Base-by-base conservation (phyloP, 2,113 vertebrate genomes). In the Oreocharis arfaki region DNA sequence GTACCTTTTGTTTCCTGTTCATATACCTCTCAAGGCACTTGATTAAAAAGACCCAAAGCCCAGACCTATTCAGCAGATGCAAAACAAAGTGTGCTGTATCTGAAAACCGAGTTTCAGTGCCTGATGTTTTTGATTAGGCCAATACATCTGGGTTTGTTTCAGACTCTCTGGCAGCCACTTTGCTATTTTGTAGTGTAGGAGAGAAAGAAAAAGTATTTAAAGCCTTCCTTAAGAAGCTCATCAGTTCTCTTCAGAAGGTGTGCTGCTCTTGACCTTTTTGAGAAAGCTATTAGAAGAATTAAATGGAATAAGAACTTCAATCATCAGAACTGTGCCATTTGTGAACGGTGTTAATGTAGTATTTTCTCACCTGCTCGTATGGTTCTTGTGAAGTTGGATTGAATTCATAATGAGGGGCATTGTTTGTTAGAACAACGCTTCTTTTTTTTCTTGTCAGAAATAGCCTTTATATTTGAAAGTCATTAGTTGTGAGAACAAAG, bases 251-350 rank as follows among this genome's bases (percentile, higher is more conserved):
- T 92, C 37, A 94, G 82, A 87, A 91, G 42, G 5, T 79, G 41
- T 79, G 39, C 15, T 35, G n/a, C 65, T 87, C 26, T 78, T 96
- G 87, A 91, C 82, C 76, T 86, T 86, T 87, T 73, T 80, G 71
- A 87, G 76, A 90, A 90, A 92, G 47, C 71, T 83, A 14, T 88
- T 96, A 80, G 56, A 86, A 86, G 56, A 84, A 67, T 74, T 89
- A 74, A 93, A 85, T 74, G 57, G 65, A 94, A 63, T 49, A 59
- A 79, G 84, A 68, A 60, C 37, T 89, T 68, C 69, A 92, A 35
- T 92, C 28, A 65, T 91, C 73, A 78, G 55, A 71, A 59, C 47
- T 46, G 11, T 80, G 68, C 42, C 56, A 44, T 89, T 79, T 91
- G 28, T 84, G 61, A 84, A 47, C 32, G 5, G 32, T 75, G 69